Conservation (phyloP, 2,797 vertebrate genomes). For the Myotis planiceps region DNA sequence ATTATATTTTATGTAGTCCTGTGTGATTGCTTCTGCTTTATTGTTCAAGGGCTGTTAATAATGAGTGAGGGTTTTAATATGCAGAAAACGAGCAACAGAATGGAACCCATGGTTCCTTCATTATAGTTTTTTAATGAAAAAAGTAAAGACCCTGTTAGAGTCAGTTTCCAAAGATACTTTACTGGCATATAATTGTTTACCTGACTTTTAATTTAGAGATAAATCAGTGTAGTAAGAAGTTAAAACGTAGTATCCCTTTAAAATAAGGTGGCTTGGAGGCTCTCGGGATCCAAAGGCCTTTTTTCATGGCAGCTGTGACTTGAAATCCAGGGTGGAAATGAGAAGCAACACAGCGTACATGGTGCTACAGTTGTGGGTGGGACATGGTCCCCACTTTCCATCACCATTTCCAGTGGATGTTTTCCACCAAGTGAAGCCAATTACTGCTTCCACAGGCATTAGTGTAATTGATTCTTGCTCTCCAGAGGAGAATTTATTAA, state of each 20-base stretch:
- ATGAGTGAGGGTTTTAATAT: conserved; percentile 67
- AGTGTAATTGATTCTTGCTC: conserved; percentile 74
- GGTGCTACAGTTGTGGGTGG: background rate
- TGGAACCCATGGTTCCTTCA: conserved; percentile 11
- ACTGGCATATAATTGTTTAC: conserved; percentile 47
- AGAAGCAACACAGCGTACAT: background rate
- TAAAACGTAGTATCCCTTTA: conserved; percentile 34
- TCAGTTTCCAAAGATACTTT: conserved; percentile 62
- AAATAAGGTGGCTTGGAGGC: conserved; percentile 43
- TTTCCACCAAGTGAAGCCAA: conserved; percentile 62
- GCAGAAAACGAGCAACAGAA: conserved; percentile 50
- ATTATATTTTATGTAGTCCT: conserved; percentile 78
- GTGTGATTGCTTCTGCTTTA: conserved; percentile 72
- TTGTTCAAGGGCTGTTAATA: conserved; percentile 74
- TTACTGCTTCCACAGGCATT: conserved; percentile 64
- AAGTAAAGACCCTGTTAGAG: conserved; percentile 49
- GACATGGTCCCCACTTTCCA: background rate
- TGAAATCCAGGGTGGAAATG: background rate
- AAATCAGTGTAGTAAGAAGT: conserved; percentile 41
- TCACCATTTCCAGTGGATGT: background rate
- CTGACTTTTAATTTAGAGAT: conserved; percentile 71
- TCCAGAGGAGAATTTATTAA: conserved; percentile 74
- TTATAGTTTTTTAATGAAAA: conserved; percentile 66
- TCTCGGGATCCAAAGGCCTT: background rate
- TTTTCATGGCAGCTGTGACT: background rate